Conservation (phyloP, 1,140 invertebrate genomes). For the Gonatopus flavifemur region DNA sequence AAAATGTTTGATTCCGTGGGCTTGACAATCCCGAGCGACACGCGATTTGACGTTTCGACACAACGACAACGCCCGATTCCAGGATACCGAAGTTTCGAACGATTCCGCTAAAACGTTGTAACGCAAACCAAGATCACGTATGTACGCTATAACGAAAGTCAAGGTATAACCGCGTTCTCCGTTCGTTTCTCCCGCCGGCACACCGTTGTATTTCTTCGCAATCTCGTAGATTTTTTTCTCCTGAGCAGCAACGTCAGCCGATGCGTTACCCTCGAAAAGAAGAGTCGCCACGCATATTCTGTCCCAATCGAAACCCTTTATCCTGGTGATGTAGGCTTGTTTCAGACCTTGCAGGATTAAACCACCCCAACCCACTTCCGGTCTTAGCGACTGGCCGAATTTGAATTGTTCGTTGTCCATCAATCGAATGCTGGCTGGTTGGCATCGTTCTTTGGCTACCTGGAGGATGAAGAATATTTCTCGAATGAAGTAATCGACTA, state of each 20-base stretch:
- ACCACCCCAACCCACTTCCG: constrained; percentile 70
- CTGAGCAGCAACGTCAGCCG: constrained; percentile 71
- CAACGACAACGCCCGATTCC: constrained; percentile 83
- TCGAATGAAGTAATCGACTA: too few species aligned
- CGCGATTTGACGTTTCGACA: constrained; percentile 89
- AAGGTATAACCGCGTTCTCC: constrained; percentile 93
- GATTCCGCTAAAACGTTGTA: constrained; percentile 91
- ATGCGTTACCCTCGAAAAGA: constrained; percentile 81
- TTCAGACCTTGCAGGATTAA: constrained; percentile 81
- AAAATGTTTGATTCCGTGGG: constrained; percentile 63
- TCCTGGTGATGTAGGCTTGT: constrained; percentile 83
- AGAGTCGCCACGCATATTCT: constrained; percentile 89
- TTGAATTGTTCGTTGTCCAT: constrained; percentile 98
- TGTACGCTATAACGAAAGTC: constrained; percentile 98
- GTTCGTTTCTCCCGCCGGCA: constrained; percentile 89
- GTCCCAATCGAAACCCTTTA: constrained; percentile 85
- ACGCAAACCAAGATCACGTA: constrained; percentile 89
- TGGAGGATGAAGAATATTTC: constrained; percentile 9
- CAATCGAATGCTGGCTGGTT: constrained; percentile 90
- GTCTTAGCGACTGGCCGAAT: constrained; percentile 88
- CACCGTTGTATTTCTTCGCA: constrained; percentile 71
- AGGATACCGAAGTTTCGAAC: constrained; percentile 97
- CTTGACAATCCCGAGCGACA: constrained; percentile 74
- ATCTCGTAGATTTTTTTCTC: constrained; percentile 86
- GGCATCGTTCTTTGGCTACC: constrained; percentile 74